phyloP scores from a whole-genome alignment of 2,797 vertebrate species.

The Alcedo atthis region DNA sequence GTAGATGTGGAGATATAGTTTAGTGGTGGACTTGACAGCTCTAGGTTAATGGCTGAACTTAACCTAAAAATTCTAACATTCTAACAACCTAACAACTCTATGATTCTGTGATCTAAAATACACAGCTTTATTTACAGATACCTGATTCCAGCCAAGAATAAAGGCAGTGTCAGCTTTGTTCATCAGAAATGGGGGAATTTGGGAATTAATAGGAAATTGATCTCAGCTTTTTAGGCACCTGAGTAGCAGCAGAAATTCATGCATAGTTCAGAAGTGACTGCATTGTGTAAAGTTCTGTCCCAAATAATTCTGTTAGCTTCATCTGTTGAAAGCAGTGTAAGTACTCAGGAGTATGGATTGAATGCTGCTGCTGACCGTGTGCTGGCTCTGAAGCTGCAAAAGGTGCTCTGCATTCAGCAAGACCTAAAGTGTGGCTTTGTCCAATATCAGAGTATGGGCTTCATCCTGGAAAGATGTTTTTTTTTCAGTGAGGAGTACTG shows the following conservation, averaged over 20 bases:
- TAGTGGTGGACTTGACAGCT: too few species aligned
- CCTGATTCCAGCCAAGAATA: not conserved
- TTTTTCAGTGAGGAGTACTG: not conserved
- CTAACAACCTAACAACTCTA: too few species aligned
- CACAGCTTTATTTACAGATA: not conserved
- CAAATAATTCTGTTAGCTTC: not conserved
- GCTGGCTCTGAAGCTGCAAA: not conserved
- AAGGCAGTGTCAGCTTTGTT: not conserved
- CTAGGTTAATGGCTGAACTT: not conserved
- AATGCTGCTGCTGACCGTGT: fast-evolving
- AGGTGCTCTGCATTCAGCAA: not conserved
- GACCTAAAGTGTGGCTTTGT: not conserved
- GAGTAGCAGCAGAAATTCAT: not conserved
- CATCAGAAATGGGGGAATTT: not conserved
- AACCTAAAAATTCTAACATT: not conserved
- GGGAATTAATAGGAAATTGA: not conserved
- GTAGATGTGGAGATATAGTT: not conserved
- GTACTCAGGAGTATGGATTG: fast-evolving
- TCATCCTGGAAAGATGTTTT: not conserved
- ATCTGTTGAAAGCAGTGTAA: not conserved
- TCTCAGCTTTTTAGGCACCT: not conserved
- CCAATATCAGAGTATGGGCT: not conserved
- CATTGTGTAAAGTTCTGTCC: not conserved
- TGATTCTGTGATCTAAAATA: not conserved
- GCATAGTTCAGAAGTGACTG: not conserved